Evolutionary conservation across 2,888 invertebrate genomes (phyloP), one percentile per base, ranked within the genome.

Genomic region (Drosophila cracens): DNA sequence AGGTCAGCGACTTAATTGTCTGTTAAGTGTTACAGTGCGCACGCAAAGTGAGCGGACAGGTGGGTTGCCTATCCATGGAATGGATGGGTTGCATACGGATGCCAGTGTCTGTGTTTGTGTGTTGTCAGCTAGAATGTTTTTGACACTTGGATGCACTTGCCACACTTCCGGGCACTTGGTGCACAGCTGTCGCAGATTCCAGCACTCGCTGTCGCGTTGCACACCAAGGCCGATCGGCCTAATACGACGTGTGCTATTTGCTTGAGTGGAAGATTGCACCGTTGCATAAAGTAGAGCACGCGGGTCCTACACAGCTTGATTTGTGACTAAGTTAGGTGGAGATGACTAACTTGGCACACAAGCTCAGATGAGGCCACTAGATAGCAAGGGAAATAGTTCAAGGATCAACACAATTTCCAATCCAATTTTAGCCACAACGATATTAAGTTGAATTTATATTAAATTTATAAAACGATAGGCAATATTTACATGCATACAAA

Each of bases 1-100:
- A 76, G 85, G 85, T 89, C 85, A 86, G 85, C 87, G 79, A 73
- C 87, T 87, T 86, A 86, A 86, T 86, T 87, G 85, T 86, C 89
- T 82, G 85, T 89, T 89, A 89, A 86, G 89, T 86, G 85, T 89
- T 84, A 82, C 89, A 73, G 74, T 69, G 80, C 54, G 70, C 82
- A 74, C 73, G 70, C 68, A 82, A 70, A 74, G 79, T 65, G 67
- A 68, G 56, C 62, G 64, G 60, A 33, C 46, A 64, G 31, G 43
- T 43, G 18, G n/a, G 34, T 4, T 13, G 21, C 27, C 18, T 29
- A 38, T 51, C 48, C 16, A 11, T 40, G 33, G 33, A 21, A 38
- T 27, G 56, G 62, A 40, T 21, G 38, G 43, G 52, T 21, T 57
- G 29, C 31, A 40, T 13, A 21, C 18, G 38, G 18, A n/a, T 54